Conservation (phyloP, 1,140 invertebrate species). For the Rhizoglyphus robini region DNA sequence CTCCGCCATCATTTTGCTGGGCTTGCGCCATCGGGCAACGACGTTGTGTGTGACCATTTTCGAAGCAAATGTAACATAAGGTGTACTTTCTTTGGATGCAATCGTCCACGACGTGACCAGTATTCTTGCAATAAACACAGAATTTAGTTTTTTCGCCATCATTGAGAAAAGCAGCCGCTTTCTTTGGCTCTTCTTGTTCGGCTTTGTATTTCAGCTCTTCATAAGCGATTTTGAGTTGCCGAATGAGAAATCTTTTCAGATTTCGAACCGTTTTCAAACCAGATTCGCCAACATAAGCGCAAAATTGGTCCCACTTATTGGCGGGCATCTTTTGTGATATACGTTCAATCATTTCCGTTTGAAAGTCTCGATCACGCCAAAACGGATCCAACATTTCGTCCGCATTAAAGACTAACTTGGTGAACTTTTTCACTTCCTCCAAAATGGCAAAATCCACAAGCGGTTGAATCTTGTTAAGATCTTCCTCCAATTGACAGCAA, state of each 20-base stretch:
- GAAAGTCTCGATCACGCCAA: not conserved
- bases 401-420: not conserved
- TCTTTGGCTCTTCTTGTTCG: not conserved
- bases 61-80: not conserved
- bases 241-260: not conserved
- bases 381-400: not conserved
- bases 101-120: not conserved
- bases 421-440: not conserved
- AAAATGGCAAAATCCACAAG: not conserved
- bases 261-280: not conserved
- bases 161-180: not conserved
- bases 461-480: not conserved
- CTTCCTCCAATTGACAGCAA: not conserved
- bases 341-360: not conserved
- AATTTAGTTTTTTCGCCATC: not conserved
- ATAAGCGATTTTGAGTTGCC: no score
- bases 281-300: not conserved
- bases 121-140: not conserved
- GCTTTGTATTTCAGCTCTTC: not conserved
- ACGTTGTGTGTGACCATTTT: not conserved
- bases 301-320: not conserved
- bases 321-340: not conserved
- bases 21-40: no score
- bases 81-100: not conserved
- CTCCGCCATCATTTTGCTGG: no score